Evolutionary conservation across 2,113 vertebrate species (phyloP), one percentile per base, ranked within the genome.

Genomic region (Sinocyclocheilus anophthalmus): DNA sequence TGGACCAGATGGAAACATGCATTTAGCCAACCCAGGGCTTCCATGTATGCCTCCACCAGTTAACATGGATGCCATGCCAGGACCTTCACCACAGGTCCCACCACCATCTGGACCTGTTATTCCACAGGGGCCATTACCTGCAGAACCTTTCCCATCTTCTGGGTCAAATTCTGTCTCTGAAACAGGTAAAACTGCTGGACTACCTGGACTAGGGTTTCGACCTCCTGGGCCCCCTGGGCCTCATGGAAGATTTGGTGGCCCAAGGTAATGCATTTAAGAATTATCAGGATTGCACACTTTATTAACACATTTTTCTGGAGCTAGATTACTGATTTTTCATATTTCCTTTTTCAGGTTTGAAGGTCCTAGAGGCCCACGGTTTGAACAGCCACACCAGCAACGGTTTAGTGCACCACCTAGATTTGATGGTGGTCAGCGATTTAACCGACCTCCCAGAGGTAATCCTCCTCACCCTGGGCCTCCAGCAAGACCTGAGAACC

Each of bases 311-410:
- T 76, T n/a, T 67, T 39, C 10, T 59, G 16, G 12, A 80, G 14
- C 10, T 42, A n/a, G 30, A 67, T 65, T 26, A n/a, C 50, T 86
- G 12, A 22, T 22, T 77, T 82, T 70, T 85, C 61, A n/a, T 14
- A 42, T 75, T 20, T 83, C 85, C 16, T 88, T 59, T 88, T 91
- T 16, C 90, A 97, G 96, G 86, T 97, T 98, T 95, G 96, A 97
- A 89, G 96, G 94, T 81, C 95, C 96, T 82, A 94, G 92, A 87
- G 95, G 92, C 69, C 91, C 92, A 80, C 94, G 93, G 92, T 96
- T 96, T 93, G 88, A 91, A 57, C 91, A 89, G 20, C 92, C 91
- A 48, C 48, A 30, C 88, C 88, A 86, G 37, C 91, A 92, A 59
- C 93, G 91, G 37, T 96, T 91, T 83, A 89, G 92, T 81, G 91